Percentiles rank a stretch among this genome's conserved stretches.
phyloP scores from a whole-genome alignment of 92 coral and sea anemone genomes.

The Umimayanthus chanpuru region DNA sequence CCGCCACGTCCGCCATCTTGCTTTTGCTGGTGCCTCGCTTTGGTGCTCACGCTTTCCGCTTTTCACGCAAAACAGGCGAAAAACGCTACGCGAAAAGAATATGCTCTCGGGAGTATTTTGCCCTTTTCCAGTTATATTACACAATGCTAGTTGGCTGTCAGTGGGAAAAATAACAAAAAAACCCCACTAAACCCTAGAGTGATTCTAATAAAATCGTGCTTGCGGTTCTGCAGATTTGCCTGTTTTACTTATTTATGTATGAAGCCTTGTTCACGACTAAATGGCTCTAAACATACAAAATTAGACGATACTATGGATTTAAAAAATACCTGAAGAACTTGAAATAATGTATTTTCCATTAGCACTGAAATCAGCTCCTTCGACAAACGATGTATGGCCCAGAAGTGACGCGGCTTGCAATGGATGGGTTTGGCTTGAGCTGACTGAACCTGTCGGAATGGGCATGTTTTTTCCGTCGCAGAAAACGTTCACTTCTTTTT shows the following conservation, averaged over 20 bases:
- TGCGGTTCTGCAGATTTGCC: not conserved
- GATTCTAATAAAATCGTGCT: not conserved
- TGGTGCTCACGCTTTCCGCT: slow-evolving; percentile 46
- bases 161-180: not conserved
- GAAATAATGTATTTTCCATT: slow-evolving; percentile 97
- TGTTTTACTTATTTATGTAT: not conserved
- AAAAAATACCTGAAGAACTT: slow-evolving; percentile 84
- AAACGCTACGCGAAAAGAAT: not conserved
- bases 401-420: slow-evolving; percentile 85
- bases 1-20: slow-evolving; percentile 93
- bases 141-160: too few relatives aligned
- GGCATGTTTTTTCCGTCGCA: slow-evolving; percentile 27
- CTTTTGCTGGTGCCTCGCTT: slow-evolving; percentile 78
- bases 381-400: slow-evolving; percentile 89
- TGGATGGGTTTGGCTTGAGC: slow-evolving; percentile 70
- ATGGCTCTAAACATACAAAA: not conserved
- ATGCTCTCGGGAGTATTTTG: not conserved
- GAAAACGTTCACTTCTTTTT: not conserved
- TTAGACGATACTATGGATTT: not conserved
- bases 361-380: slow-evolving; percentile 93
- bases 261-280: not conserved
- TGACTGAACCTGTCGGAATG: slow-evolving; percentile 55
- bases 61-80: slow-evolving; percentile 3
- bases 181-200: not conserved
- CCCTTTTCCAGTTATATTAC: too few relatives aligned